Percentiles rank a stretch among this genome's conserved stretches.
Evolutionary conservation across 2,113 vertebrate genomes (phyloP).

Genomic region (Tupaia tana): DNA sequence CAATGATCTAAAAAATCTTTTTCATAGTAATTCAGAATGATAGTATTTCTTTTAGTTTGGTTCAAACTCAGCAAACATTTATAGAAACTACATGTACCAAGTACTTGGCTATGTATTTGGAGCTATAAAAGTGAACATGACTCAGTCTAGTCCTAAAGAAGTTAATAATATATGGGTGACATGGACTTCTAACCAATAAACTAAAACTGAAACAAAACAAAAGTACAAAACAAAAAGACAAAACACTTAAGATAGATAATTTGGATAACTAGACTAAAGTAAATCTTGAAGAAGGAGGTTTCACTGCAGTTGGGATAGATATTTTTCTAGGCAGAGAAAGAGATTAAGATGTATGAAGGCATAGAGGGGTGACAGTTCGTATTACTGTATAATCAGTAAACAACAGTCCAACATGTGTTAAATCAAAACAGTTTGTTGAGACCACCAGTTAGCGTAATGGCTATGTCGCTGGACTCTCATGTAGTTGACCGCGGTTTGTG

Average conservation of each 20-base stretch:
- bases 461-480: too few relatives aligned
- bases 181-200: background rate
- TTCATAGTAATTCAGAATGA: slow-evolving; percentile 12
- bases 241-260: background rate
- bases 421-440: background rate
- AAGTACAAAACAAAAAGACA: background rate
- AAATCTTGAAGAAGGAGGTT: background rate
- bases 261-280: background rate
- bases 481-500: too few relatives aligned
- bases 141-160: background rate
- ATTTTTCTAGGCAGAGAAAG: background rate
- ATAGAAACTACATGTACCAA: background rate
- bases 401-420: background rate
- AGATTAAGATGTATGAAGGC: background rate
- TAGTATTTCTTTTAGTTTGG: slow-evolving; percentile 18
- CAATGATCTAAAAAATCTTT: slow-evolving; percentile 36
- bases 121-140: background rate
- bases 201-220: background rate
- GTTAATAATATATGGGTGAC: background rate
- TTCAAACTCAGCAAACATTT: slow-evolving; percentile 24
- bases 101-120: background rate
- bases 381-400: background rate
- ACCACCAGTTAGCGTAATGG: too few relatives aligned
- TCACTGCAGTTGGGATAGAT: background rate
- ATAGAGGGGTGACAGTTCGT: background rate